Evolutionary conservation across 2,888 invertebrate genomes (phyloP).

Genomic region (Gisinianus flammeolus): DNA sequence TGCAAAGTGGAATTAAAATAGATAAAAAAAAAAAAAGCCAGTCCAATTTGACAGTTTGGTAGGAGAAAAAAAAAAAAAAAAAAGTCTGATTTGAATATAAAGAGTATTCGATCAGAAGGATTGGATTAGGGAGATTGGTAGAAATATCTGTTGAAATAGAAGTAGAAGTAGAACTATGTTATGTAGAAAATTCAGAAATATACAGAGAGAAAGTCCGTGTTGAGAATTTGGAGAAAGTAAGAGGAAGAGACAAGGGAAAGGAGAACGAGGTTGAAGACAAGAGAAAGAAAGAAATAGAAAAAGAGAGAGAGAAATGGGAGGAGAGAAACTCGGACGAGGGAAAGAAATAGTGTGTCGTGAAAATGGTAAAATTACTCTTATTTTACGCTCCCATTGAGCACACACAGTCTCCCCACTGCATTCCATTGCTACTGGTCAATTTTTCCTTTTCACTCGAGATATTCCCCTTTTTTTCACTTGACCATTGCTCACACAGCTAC

Average conservation of each 20-base stretch:
- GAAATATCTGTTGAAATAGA: constrained; percentile 6
- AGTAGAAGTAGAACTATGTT: background rate
- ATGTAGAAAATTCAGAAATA: constrained; percentile 14
- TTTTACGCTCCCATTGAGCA: constrained; percentile 36
- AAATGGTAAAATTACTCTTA: constrained; percentile 40
- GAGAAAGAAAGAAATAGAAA: background rate
- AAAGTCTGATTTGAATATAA: constrained; percentile 26
- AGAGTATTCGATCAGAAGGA: constrained; percentile 29
- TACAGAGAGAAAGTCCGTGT: constrained; percentile 29
- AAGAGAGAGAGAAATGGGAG: background rate
- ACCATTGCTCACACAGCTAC: constrained; percentile 10
- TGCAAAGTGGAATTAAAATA: too few relatives aligned
- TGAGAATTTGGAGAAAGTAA: constrained; percentile 22
- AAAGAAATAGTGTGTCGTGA: constrained; percentile 19
- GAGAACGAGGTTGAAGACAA: background rate
- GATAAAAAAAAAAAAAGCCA: too few relatives aligned
- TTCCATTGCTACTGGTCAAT: constrained; percentile 26
- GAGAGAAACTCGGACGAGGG: background rate
- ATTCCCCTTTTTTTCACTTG: constrained; percentile 22
- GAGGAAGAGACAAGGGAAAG: constrained; percentile 10
- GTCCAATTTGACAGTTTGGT: background rate
- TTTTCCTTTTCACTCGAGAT: constrained; percentile 21
- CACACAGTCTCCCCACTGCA: background rate
- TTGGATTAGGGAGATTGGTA: constrained; percentile 30
- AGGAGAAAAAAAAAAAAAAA: constrained; percentile 14